phyloP scores from a whole-genome alignment of 1,140 invertebrate genomes.

The Lordiphosa mommai region DNA sequence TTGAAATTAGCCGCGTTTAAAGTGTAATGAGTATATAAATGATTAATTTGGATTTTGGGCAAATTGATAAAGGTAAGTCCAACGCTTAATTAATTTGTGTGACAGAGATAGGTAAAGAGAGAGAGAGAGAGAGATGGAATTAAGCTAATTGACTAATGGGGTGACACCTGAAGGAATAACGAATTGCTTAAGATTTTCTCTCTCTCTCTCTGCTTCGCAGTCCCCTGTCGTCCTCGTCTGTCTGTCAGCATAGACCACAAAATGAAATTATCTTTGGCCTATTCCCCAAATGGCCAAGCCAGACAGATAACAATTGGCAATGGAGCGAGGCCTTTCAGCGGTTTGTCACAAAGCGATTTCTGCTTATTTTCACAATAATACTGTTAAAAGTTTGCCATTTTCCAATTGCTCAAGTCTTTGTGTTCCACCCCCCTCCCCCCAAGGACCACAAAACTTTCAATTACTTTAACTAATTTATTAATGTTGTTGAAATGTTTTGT shows the following conservation, averaged over 20 bases:
- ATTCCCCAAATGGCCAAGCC: background rate
- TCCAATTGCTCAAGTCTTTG: constrained; percentile 1
- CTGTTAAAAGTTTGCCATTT: constrained; percentile 9
- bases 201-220: background rate
- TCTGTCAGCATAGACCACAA: constrained; percentile 3
- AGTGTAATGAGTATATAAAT: constrained; percentile 17
- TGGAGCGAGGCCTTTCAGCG: background rate
- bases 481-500: constrained; percentile 15
- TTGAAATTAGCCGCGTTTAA: constrained; percentile 18
- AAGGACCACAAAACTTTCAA: constrained; percentile 13
- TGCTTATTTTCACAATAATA: constrained; percentile 8
- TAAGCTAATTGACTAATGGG: constrained; percentile 10
- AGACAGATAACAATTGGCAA: background rate
- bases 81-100: constrained; percentile 4
- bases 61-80: constrained; percentile 15
- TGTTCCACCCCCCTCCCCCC: too few species aligned
- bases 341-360: constrained; percentile 5
- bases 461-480: constrained; percentile 18
- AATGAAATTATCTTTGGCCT: constrained; percentile 7
- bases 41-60: constrained; percentile 14
- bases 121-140: background rate
- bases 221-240: background rate
- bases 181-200: background rate
- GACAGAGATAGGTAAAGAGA: background rate
- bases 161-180: constrained; percentile 5